phyloP scores from a whole-genome alignment of 2,888 invertebrate species.

The Empis stercorea region DNA sequence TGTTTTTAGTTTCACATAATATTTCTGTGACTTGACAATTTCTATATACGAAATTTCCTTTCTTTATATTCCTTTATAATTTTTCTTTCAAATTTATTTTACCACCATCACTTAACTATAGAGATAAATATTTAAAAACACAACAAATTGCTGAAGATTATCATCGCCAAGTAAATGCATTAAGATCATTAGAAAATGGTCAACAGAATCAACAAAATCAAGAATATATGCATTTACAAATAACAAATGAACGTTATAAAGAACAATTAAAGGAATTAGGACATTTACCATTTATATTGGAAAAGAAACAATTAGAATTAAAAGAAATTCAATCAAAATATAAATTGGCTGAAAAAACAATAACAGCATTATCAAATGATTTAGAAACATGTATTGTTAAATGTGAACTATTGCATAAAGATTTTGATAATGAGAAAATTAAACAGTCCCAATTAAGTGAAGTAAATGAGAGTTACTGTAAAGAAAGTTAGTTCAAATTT shows the following conservation, averaged over 20 bases:
- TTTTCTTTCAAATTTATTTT: no score
- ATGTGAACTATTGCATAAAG: constrained; percentile 12
- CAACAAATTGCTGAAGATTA: constrained; percentile 12
- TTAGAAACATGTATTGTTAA: constrained; percentile 13
- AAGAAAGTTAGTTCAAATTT: background rate
- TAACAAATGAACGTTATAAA: constrained; percentile 10
- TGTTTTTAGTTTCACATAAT: no score
- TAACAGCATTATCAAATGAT: constrained; percentile 10
- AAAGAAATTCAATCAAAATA: constrained; percentile 10
- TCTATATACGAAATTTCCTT: no score
- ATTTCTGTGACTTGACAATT: no score
- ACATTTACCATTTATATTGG: constrained; percentile 10
- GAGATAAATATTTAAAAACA: constrained; percentile 12
- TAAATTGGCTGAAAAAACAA: constrained; percentile 12
- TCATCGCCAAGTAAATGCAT: constrained; percentile 7
- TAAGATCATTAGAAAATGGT: no score
- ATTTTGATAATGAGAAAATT: constrained; percentile 7
- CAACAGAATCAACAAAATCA: constrained; percentile 2
- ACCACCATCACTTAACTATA: background rate
- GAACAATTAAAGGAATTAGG: constrained; percentile 11
- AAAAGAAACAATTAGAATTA: constrained; percentile 11
- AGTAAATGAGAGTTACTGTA: background rate
- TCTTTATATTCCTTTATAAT: no score
- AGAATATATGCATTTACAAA: background rate
- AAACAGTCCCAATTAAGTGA: background rate